Evolutionary conservation across 2,113 vertebrate species (phyloP).

Genomic region (Hiodon alosoides): DNA sequence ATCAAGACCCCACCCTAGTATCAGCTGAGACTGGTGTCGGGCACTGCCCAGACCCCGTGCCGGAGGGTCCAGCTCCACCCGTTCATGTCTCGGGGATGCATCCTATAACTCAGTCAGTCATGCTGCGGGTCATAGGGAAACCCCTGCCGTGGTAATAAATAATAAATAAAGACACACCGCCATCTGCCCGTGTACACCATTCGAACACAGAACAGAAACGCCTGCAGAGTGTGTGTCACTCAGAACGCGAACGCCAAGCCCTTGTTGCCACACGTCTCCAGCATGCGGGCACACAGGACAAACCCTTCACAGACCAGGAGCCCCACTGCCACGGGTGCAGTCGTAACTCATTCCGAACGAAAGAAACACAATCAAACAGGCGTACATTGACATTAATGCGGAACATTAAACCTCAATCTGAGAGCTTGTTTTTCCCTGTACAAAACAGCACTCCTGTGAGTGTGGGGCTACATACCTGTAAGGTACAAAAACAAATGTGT

Average conservation of each 20-base stretch:
- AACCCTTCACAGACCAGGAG: neutral
- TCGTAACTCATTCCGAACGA: constrained; percentile 18
- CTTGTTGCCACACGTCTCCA: neutral
- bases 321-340: neutral
- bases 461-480: constrained; percentile 60
- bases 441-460: neutral
- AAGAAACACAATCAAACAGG: constrained; percentile 2
- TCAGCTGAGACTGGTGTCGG: neutral
- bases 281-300: neutral
- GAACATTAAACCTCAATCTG: constrained; percentile 66
- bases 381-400: constrained; percentile 30
- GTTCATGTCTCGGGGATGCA: constrained; percentile 1
- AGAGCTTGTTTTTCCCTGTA: constrained; percentile 6
- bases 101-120: neutral
- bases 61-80: neutral
- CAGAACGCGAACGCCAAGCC: neutral
- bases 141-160: constrained; percentile 8
- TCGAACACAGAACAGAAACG: neutral
- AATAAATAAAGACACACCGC: neutral
- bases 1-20: neutral
- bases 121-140: neutral
- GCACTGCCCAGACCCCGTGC: too few species aligned
- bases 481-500: constrained; percentile 64
- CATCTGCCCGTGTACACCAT: neutral
- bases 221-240: neutral